These are phyloP conservation scores for Ciconia maguari DNA, from an alignment of 2,113 vertebrate genomes.

Conservation along the genomic window DNA sequence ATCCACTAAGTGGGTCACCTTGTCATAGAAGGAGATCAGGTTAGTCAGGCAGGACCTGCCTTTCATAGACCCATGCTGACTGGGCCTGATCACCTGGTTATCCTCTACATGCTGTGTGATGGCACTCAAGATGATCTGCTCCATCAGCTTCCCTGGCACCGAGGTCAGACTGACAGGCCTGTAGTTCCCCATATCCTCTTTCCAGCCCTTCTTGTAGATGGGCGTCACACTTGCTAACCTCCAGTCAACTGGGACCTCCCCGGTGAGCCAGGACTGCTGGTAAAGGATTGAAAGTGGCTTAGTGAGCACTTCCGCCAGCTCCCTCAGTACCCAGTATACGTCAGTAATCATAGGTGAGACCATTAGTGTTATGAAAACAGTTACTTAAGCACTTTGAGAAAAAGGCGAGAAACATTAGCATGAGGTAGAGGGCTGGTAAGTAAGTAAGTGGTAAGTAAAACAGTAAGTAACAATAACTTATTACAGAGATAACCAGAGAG, in stretches of 20 bases:
- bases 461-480: background rate
- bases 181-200: background rate
- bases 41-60: background rate
- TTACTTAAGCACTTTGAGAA: background rate
- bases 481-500: background rate
- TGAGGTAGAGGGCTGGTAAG: background rate
- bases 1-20: rapidly evolving
- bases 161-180: background rate
- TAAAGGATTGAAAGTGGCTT: background rate
- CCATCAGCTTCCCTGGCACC: rapidly evolving
- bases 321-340: background rate
- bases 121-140: background rate
- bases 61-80: background rate
- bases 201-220: rapidly evolving
- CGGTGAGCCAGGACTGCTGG: rapidly evolving
- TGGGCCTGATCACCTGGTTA: background rate
- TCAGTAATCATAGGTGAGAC: background rate
- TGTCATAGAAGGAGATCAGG: background rate
- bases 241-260: background rate
- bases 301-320: background rate
- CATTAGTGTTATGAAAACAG: background rate
- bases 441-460: background rate
- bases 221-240: rapidly evolving
- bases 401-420: background rate
- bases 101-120: rapidly evolving